These are phyloP conservation scores for Pseudorectes ferrugineus DNA, from an alignment of 2,113 vertebrate genomes.

Conservation along the genomic window DNA sequence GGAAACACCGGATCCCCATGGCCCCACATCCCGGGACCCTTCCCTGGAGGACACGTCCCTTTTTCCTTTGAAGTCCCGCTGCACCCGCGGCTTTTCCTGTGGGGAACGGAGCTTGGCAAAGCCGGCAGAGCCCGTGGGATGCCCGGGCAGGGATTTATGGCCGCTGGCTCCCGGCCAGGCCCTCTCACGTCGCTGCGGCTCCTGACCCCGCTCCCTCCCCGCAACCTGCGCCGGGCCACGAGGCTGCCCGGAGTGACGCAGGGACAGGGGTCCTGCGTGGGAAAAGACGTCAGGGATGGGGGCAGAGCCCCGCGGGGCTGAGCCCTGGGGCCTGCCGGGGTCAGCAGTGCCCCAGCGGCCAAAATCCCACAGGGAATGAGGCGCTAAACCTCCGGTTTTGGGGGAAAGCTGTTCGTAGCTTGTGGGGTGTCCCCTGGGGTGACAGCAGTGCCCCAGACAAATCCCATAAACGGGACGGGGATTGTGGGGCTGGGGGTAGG, in stretches of 20 bases:
- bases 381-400: rapidly evolving
- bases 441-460: neutral
- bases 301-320: neutral
- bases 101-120: neutral
- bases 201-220: neutral
- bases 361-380: neutral
- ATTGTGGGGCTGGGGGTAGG: neutral
- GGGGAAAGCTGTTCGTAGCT: neutral
- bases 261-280: neutral
- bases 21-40: neutral
- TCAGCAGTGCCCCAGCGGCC: neutral
- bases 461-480: rapidly evolving
- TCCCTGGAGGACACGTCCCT: rapidly evolving
- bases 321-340: neutral
- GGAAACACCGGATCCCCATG: rapidly evolving
- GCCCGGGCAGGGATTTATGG: slow-evolving; percentile 55
- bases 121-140: neutral
- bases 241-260: slow-evolving; percentile 52
- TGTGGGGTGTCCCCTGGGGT: neutral
- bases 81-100: neutral
- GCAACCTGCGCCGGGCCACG: neutral
- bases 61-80: neutral
- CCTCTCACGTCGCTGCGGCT: neutral
- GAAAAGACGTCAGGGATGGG: slow-evolving; percentile 42
- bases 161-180: neutral